Conservation (phyloP, 2,888 invertebrate species). For the Papilio elwesi region DNA sequence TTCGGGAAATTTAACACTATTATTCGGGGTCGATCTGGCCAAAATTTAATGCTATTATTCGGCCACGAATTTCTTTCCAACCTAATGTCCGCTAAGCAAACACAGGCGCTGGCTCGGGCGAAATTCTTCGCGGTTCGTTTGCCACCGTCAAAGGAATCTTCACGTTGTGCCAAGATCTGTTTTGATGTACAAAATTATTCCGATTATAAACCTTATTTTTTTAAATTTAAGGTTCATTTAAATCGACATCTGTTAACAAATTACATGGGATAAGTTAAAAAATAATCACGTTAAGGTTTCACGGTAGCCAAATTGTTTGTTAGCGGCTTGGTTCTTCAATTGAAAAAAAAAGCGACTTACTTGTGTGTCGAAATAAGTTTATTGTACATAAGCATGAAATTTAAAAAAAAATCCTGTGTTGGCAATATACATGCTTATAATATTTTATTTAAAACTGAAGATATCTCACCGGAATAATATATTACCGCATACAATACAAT, state of each 20-base stretch:
- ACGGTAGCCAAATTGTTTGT: conserved; percentile 75
- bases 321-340: conserved; percentile 58
- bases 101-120: conserved; percentile 65
- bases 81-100: conserved; percentile 76
- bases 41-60: conserved; percentile 75
- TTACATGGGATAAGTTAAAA: conserved; percentile 52
- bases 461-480: too few species aligned
- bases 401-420: too few species aligned
- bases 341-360: conserved; percentile 18
- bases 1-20: conserved; percentile 81
- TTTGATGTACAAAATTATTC: conserved; percentile 13
- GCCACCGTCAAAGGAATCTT: conserved; percentile 67
- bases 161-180: conserved; percentile 52
- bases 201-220: conserved; percentile 47
- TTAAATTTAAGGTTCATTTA: conserved; percentile 42
- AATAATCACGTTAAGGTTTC: conserved; percentile 73
- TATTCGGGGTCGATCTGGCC: conserved; percentile 66
- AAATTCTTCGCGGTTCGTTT: conserved; percentile 79
- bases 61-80: conserved; percentile 59
- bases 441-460: too few species aligned
- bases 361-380: conserved; percentile 10
- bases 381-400: not conserved
- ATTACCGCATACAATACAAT: too few species aligned
- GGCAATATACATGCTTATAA: too few species aligned
- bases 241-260: conserved; percentile 23